phyloP scores from a whole-genome alignment of 1,140 invertebrate species.

The Leptonema lineaticorne region DNA sequence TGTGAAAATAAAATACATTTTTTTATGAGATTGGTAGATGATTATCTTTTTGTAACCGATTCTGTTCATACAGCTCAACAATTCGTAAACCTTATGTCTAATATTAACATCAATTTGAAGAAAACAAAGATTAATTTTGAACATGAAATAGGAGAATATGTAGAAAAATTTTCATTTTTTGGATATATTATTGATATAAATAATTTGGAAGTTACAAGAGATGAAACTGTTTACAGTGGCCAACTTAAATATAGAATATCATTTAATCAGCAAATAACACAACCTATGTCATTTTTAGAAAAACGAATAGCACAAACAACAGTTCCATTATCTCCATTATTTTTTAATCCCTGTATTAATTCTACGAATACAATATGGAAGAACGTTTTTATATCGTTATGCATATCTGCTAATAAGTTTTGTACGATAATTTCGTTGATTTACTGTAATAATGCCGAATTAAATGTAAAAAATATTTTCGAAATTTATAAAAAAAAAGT shows the following conservation, averaged over 20 bases:
- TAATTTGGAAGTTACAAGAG: constrained; percentile 48
- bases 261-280: constrained; percentile 46
- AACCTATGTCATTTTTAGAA: constrained; percentile 49
- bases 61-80: constrained; percentile 46
- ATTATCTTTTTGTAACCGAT: constrained; percentile 54
- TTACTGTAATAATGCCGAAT: constrained; percentile 43
- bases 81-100: constrained; percentile 49
- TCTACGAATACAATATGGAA: constrained; percentile 49
- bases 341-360: constrained; percentile 52
- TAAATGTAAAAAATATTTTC: constrained; percentile 45
- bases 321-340: constrained; percentile 48
- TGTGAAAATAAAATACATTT: constrained; percentile 42
- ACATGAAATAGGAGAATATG: constrained; percentile 44
- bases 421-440: constrained; percentile 52
- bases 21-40: constrained; percentile 53
- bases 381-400: constrained; percentile 51
- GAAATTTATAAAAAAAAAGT: constrained; percentile 51
- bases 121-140: constrained; percentile 53
- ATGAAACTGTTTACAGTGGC: constrained; percentile 48
- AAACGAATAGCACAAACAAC: constrained; percentile 52
- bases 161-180: constrained; percentile 48
- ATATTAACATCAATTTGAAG: constrained; percentile 50
- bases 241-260: constrained; percentile 54
- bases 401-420: constrained; percentile 55
- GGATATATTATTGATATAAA: constrained; percentile 50